Evolutionary conservation across 2,888 invertebrate species (phyloP).

Genomic region (Neria commutata): DNA sequence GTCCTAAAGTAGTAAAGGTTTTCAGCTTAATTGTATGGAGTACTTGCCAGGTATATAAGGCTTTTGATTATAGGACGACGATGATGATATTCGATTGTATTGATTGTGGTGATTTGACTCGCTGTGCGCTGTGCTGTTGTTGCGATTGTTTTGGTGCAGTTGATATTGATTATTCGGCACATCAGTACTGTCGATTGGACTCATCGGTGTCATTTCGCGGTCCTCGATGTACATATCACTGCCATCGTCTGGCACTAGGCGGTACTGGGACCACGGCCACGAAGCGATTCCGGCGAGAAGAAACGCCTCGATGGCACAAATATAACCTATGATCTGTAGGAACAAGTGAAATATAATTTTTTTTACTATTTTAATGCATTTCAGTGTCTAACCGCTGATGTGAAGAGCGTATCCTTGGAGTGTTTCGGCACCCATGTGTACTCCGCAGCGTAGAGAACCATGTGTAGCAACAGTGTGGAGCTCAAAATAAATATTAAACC

Average conservation of each 20-base stretch:
- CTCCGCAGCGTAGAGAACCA: conserved; percentile 70
- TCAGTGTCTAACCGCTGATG: conserved; percentile 66
- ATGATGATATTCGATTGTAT: conserved; percentile 58
- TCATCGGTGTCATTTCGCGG: conserved; percentile 64
- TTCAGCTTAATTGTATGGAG: not conserved
- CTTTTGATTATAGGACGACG: conserved; percentile 63
- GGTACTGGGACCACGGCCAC: conserved; percentile 66
- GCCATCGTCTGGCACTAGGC: conserved; percentile 69
- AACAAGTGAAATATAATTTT: conserved; percentile 9
- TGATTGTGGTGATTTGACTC: conserved; percentile 60
- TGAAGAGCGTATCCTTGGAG: conserved; percentile 73
- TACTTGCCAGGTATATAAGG: conserved; percentile 63
- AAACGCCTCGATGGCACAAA: conserved; percentile 68
- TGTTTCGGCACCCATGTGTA: conserved; percentile 74
- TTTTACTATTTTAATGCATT: not conserved
- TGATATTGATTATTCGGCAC: conserved; percentile 55
- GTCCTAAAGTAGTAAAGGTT: not conserved
- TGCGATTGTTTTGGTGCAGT: conserved; percentile 48
- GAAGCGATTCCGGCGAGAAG: conserved; percentile 67
- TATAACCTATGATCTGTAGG: conserved; percentile 68
- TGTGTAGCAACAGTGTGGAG: conserved; percentile 73
- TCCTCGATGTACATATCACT: conserved; percentile 66
- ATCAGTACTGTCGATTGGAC: conserved; percentile 61
- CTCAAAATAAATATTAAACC: conserved; percentile 74
- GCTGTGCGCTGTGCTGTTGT: conserved; percentile 48